These are phyloP conservation scores for Charina bottae DNA, from an alignment of 2,113 vertebrate species.

Conservation along the genomic window DNA sequence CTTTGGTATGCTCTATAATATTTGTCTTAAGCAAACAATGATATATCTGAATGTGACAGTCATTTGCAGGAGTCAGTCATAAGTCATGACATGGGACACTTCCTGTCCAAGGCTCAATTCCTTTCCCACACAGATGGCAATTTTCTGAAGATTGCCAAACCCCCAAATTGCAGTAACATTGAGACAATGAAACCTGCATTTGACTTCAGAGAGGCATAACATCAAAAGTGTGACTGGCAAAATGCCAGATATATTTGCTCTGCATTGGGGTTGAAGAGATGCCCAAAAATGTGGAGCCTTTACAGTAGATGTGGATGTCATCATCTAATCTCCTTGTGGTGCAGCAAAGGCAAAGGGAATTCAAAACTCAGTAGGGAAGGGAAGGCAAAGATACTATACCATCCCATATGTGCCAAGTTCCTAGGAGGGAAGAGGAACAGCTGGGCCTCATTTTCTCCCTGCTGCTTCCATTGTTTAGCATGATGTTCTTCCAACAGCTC, in stretches of 20 bases:
- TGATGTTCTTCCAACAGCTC: background rate
- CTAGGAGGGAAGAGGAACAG: background rate
- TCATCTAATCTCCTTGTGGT: conserved; percentile 15
- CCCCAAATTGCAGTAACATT: background rate
- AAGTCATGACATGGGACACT: background rate
- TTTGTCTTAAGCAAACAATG: background rate
- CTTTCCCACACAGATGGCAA: background rate
- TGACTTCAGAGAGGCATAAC: background rate
- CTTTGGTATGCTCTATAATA: background rate
- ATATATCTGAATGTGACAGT: rapidly evolving
- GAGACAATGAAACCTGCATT: conserved; percentile 17
- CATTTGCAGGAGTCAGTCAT: background rate
- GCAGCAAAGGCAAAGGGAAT: conserved; percentile 21
- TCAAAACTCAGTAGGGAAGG: background rate
- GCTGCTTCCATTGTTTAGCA: background rate
- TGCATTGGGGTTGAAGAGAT: conserved; percentile 40
- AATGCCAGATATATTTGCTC: conserved; percentile 34
- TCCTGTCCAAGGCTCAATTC: background rate
- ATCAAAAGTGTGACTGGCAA: conserved; percentile 36
- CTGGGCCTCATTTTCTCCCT: background rate
- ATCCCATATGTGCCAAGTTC: background rate
- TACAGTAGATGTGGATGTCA: conserved; percentile 33
- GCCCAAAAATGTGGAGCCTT: conserved; percentile 24
- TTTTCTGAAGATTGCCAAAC: rapidly evolving
- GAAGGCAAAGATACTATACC: background rate